A percentile compares a stretch with the other conserved stretches of the same genome.
These are phyloP conservation scores for Nemurella pictetii DNA, from an alignment of 2,888 invertebrate genomes.

Conservation along the genomic window DNA sequence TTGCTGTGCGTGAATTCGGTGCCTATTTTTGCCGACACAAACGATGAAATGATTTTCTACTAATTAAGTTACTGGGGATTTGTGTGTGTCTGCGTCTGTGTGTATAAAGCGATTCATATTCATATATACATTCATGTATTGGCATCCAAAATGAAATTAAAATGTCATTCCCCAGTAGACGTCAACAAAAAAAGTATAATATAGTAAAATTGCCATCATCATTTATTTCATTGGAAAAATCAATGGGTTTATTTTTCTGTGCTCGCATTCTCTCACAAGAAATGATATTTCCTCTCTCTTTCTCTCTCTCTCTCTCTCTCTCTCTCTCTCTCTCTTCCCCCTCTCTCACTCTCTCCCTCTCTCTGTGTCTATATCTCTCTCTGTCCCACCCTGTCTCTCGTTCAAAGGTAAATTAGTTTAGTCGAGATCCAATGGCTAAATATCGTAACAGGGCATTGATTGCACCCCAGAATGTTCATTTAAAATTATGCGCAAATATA, in stretches of 20 bases:
- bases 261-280: background rate
- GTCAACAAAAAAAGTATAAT: background rate
- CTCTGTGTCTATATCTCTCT: background rate
- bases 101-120: background rate
- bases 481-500: too few relatives aligned
- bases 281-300: too few relatives aligned
- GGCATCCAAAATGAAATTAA: background rate
- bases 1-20: background rate
- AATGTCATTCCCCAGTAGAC: background rate
- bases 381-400: background rate
- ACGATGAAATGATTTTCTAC: background rate
- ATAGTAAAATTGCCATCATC: background rate
- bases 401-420: background rate
- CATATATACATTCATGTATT: background rate
- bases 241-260: background rate
- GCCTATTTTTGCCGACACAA: background rate
- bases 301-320: too few relatives aligned
- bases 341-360: too few relatives aligned
- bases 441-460: background rate
- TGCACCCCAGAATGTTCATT: too few relatives aligned
- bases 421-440: background rate
- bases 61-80: background rate
- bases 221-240: background rate
- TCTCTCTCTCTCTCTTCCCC: too few relatives aligned
- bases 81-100: too few relatives aligned